A percentile compares a stretch with the other conserved stretches of the same genome.
phyloP scores from a whole-genome alignment of 2,113 vertebrate species.

The Galemys pyrenaicus region DNA sequence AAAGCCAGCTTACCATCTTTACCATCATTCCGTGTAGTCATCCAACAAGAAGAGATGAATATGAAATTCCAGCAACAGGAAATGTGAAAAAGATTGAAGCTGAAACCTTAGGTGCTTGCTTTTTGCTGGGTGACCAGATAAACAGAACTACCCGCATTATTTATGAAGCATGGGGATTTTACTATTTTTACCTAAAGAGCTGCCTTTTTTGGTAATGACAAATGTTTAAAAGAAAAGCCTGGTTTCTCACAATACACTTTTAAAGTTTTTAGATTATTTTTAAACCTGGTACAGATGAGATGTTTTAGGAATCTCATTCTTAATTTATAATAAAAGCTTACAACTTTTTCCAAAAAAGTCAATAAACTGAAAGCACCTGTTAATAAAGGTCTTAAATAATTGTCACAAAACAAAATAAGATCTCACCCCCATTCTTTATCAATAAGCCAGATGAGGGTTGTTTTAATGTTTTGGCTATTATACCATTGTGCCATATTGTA shows the following conservation, averaged over 20 bases:
- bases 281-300: too few relatives aligned
- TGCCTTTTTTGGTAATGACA: neutral
- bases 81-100: neutral
- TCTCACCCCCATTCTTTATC: slow-evolving; percentile 63
- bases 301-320: too few relatives aligned
- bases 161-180: neutral
- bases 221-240: neutral
- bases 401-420: too few relatives aligned
- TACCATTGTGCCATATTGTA: too few relatives aligned
- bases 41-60: neutral
- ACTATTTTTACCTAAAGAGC: neutral
- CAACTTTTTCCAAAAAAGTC: too few relatives aligned
- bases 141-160: neutral
- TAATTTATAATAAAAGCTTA: too few relatives aligned
- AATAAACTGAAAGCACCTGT: too few relatives aligned
- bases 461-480: too few relatives aligned
- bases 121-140: neutral
- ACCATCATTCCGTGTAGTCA: neutral
- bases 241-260: neutral
- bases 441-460: slow-evolving; percentile 61
- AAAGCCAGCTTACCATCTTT: neutral
- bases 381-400: too few relatives aligned
- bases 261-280: neutral
- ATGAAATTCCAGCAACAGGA: neutral
- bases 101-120: neutral